Base-by-base conservation (phyloP, 2,888 invertebrate genomes). In the Torymus auratus region DNA sequence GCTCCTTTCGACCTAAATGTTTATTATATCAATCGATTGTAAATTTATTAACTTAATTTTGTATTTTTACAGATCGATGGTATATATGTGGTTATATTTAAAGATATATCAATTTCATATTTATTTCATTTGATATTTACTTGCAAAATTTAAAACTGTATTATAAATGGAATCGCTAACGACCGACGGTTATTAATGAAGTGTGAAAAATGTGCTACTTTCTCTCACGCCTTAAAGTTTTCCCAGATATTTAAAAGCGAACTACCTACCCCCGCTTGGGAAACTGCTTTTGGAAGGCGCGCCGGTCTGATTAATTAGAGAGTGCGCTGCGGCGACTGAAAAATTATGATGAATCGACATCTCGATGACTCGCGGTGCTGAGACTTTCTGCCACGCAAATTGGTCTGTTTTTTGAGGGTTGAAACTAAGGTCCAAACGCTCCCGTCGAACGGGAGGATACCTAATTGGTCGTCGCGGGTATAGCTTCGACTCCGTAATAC, bases 321-420 rank as follows among this genome's bases (percentile, higher is more conserved):
- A 17, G 41, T 73, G 23, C 55, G 5, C n/a, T n/a, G n/a, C 41
- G 41, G 5, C 11, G 50, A 58, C 58, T 65, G 74, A 74, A 67
- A 74, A 74, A 74, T 74, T 74, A n/a, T 74, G 74, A 74, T 74
- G 65, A 65, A 74, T 74, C 65, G 65, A 50, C 58, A n/a, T 14
- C 50, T 14, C 56, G 50, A 65, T 50, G 56, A 65, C 56, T 69
- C 41, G 56, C 41, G 56, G 62, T 50, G 2, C 15, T 3, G 17
- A 68, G 60, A 41, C 17, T 61, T 76, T 56, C 65, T 41, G 61
- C 61, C 28, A 69, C 69, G 62, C 55, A 61, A 67, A 58, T 74
- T 58, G 58, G 20, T 67, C 23, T 60, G 58, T n/a, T 58, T 52
- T 20, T 74, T 20, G 15, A 52, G 67, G 60, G 58, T 56, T 52